These are phyloP conservation scores for Watsonalla binaria DNA, from an alignment of 2,888 invertebrate species.

Conservation along the genomic window DNA sequence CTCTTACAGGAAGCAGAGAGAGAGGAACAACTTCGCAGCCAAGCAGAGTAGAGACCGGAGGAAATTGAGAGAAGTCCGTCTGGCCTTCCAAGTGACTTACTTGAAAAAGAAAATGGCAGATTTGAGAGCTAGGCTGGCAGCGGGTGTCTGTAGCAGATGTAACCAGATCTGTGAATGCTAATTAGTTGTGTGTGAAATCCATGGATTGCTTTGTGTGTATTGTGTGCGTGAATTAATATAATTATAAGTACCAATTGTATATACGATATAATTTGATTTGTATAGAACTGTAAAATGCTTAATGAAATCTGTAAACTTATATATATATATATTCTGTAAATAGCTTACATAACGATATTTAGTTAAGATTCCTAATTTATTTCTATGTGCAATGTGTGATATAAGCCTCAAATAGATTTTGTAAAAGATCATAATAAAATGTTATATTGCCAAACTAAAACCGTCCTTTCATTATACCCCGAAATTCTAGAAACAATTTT, in stretches of 20 bases:
- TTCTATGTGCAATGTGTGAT: not conserved
- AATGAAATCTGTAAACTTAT: too few relatives aligned
- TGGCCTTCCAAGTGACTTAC: conserved; percentile 91
- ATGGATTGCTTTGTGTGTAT: conserved; percentile 18
- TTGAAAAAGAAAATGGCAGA: conserved; percentile 93
- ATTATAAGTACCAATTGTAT: not conserved
- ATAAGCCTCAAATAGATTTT: not conserved
- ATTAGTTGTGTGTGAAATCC: conserved; percentile 3
- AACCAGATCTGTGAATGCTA: conserved; percentile 31
- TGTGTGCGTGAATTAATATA: not conserved
- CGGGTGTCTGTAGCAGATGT: conserved; percentile 48
- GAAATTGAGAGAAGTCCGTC: conserved; percentile 93
- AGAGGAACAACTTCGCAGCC: conserved; percentile 96
- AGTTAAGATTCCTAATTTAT: not conserved
- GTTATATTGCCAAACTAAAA: not conserved
- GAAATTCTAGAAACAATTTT: not conserved
- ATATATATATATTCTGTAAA: not conserved
- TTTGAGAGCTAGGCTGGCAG: conserved; percentile 83
- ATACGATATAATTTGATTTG: not conserved
- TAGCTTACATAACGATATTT: not conserved
- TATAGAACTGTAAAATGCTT: too few relatives aligned
- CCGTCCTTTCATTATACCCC: not conserved
- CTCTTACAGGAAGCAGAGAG: conserved; percentile 91
- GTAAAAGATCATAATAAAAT: not conserved
- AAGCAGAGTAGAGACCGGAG: conserved; percentile 94